These are phyloP conservation scores for Enteromius fasciolatus DNA, from an alignment of 2,797 vertebrate genomes.

Conservation along the genomic window DNA sequence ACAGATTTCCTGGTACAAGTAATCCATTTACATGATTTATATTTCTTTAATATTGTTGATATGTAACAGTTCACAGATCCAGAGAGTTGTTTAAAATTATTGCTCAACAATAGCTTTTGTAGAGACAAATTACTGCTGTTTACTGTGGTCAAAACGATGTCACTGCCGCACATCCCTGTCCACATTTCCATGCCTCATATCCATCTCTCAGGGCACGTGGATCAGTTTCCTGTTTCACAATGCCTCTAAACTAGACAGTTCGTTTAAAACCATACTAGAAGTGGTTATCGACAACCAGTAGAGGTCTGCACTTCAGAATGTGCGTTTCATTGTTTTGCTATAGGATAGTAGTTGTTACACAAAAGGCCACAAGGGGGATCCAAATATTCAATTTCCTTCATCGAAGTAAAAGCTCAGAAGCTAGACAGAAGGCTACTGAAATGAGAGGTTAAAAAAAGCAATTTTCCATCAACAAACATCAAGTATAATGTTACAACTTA, in stretches of 20 bases:
- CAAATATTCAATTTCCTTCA: neutral
- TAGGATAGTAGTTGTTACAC: neutral
- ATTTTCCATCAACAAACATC: neutral
- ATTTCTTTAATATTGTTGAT: slow-evolving; percentile 8
- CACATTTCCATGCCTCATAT: neutral
- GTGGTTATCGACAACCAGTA: neutral
- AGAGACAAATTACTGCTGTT: slow-evolving; percentile 71
- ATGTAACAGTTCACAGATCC: slow-evolving; percentile 1
- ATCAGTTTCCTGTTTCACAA: neutral
- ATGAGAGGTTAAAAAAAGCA: neutral
- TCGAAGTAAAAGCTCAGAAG: neutral
- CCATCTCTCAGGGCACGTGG: neutral
- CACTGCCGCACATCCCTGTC: slow-evolving; percentile 69
- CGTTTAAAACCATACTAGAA: neutral
- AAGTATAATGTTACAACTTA: neutral
- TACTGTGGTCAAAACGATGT: slow-evolving; percentile 71
- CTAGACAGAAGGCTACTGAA: neutral
- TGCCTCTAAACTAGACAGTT: neutral
- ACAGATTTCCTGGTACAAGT: slow-evolving; percentile 1
- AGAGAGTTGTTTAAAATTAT: neutral
- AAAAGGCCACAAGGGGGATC: slow-evolving; percentile 36
- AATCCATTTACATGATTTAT: slow-evolving; percentile 1
- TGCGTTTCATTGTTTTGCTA: neutral
- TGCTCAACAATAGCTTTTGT: slow-evolving; percentile 62
- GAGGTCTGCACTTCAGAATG: neutral